Percentiles rank a stretch among this genome's conserved stretches.
Evolutionary conservation across 2,113 vertebrate genomes (phyloP).

Genomic region (Zootoca vivipara): DNA sequence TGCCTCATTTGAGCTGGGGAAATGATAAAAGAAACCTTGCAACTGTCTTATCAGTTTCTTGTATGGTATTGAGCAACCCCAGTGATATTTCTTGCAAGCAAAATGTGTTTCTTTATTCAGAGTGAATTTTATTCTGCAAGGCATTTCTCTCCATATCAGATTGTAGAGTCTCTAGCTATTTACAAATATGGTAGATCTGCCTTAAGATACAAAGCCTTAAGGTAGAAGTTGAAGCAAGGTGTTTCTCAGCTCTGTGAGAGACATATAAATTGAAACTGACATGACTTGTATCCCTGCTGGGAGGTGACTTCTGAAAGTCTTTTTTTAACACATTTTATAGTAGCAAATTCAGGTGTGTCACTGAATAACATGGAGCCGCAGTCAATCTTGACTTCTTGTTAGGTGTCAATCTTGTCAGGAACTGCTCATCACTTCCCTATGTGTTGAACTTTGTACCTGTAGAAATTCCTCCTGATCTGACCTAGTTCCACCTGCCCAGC

Average conservation of each 20-base stretch:
- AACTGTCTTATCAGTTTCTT: conserved; percentile 40
- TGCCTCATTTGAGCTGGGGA: conserved; percentile 3
- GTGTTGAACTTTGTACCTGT: not conserved
- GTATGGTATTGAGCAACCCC: conserved; percentile 1
- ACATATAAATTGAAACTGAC: not conserved
- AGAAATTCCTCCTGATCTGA: not conserved
- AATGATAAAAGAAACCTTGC: conserved; percentile 37
- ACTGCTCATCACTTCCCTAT: not conserved
- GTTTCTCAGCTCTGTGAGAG: not conserved
- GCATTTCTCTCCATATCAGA: conserved; percentile 1
- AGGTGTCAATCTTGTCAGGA: not conserved
- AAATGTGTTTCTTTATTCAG: not conserved
- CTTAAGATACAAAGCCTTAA: not conserved
- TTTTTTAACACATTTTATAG: not conserved
- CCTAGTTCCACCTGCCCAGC: too few species aligned
- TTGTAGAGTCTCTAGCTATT: not conserved
- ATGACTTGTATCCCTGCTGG: not conserved
- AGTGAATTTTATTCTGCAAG: not conserved
- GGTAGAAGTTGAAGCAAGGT: not conserved
- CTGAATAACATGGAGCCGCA: not conserved
- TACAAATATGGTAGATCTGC: not conserved
- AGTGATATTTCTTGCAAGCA: conserved; percentile 1
- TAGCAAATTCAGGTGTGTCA: not conserved
- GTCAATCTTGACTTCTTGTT: not conserved
- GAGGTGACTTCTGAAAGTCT: not conserved